Percentiles rank a stretch among this genome's conserved stretches.
Evolutionary conservation across 2,113 vertebrate genomes (phyloP).

Genomic region (Oryzias melastigma): DNA sequence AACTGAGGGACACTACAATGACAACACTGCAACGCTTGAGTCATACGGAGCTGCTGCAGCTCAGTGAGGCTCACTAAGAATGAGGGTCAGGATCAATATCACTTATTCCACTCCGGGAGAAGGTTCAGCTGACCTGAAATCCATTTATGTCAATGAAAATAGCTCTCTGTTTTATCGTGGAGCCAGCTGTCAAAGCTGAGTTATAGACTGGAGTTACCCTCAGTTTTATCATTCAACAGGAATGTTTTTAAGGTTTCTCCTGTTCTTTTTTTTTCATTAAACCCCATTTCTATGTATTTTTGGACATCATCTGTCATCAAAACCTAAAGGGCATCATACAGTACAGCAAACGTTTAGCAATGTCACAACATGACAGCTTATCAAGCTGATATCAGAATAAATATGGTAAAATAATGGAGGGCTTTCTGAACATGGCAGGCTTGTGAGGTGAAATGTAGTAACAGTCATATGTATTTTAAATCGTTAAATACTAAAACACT

Average conservation of each 20-base stretch:
- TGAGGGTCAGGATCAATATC: conserved; percentile 63
- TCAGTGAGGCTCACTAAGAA: conserved; percentile 47
- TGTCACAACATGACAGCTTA: too few species aligned
- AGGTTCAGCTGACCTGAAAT: conserved; percentile 66
- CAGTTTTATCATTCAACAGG: conserved; percentile 9
- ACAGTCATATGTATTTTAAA: too few species aligned
- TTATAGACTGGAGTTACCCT: conserved; percentile 37
- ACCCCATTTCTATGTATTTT: neutral
- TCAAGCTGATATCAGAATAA: too few species aligned
- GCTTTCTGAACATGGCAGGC: too few species aligned
- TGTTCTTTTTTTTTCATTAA: neutral
- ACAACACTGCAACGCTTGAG: conserved; percentile 30
- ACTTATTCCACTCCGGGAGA: conserved; percentile 52
- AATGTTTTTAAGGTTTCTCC: neutral
- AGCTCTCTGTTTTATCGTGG: conserved; percentile 41
- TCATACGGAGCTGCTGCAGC: conserved; percentile 33
- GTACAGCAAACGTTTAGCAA: too few species aligned
- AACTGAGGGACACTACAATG: neutral
- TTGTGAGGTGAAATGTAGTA: too few species aligned
- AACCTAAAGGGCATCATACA: neutral
- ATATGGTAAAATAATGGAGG: too few species aligned
- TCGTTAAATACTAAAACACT: too few species aligned
- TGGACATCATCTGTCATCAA: neutral
- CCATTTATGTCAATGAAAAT: conserved; percentile 61
- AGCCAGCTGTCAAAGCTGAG: conserved; percentile 50